These are phyloP conservation scores for Drosophila greeni DNA, from an alignment of 2,888 invertebrate species.

Conservation along the genomic window DNA sequence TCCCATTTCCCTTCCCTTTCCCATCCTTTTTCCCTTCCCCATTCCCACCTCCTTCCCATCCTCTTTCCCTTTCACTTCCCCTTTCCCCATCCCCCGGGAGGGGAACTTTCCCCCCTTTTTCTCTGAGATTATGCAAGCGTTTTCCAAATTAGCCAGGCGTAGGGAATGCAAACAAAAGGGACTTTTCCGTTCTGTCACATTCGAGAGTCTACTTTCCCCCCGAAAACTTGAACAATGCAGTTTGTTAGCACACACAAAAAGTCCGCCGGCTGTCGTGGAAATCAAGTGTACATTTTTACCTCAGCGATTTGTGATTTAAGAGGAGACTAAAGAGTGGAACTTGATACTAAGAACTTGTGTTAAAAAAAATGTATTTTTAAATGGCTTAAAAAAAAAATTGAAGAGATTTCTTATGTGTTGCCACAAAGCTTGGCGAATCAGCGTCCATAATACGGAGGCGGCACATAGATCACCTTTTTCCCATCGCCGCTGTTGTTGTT, in stretches of 20 bases:
- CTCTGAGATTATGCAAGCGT: conserved; percentile 37
- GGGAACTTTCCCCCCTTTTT: not conserved
- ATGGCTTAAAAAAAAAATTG: not conserved
- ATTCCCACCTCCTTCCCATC: too few species aligned
- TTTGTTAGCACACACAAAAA: conserved; percentile 3
- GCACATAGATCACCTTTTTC: conserved; percentile 56
- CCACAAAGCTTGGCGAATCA: not conserved
- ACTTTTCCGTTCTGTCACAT: conserved; percentile 15
- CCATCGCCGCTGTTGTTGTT: conserved; percentile 21
- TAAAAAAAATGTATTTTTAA: not conserved
- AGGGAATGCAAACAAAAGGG: conserved; percentile 21
- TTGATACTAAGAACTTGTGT: not conserved
- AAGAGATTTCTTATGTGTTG: not conserved
- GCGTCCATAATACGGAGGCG: conserved; percentile 60
- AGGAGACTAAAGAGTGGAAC: not conserved
- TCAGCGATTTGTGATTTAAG: conserved; percentile 6
- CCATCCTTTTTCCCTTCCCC: too few species aligned
- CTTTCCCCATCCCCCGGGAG: too few species aligned
- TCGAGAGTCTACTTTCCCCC: conserved; percentile 5
- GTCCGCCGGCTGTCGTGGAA: not conserved
- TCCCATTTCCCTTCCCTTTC: too few species aligned
- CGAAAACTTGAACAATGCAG: conserved; percentile 12
- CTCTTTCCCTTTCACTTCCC: too few species aligned
- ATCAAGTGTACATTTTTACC: conserved; percentile 3
- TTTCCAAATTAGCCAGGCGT: conserved; percentile 37